Evolutionary conservation across 2,888 invertebrate species (phyloP), one percentile per base, ranked within the genome.

Genomic region (Pimpla rufipes): DNA sequence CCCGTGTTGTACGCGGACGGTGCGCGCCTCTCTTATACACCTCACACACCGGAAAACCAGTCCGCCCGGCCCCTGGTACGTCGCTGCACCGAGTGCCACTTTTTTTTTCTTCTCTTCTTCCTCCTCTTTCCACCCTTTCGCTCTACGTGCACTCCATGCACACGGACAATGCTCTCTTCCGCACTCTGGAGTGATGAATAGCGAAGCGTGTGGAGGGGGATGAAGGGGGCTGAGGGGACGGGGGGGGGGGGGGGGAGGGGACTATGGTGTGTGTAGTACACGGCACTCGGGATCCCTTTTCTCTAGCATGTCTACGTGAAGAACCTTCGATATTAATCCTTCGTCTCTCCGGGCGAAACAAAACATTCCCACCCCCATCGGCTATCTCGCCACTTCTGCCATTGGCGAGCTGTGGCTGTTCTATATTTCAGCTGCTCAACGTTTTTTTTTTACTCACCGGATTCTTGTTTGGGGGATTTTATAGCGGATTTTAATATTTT

Each of bases 61-160:
- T 79, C 81, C 79, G 76, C n/a, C n/a, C 71, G 83, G 83, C 83
- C 57, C 88, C 85, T 88, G 87, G 86, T 85, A 86, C 86, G 84
- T 75, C 80, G 67, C 57, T 84, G 64, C 81, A 85, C 84, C 83
- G 67, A 42, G 52, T 45, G 50, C 67, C 73, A 78, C 62, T 74
- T 78, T 74, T 67, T 62, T 67, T 16, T 79, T 66, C 71, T 75
- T 66, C 40, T 71, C 52, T 52, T 75, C 47, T 75, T 73, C 47
- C 29, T 74, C 21, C 47, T 40, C 52, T 64, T 71, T 66, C 70
- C 66, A 76, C 2, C 29, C 6, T 50, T 37, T 52, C 13, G 4
- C 59, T 11, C 7, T 23, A 29, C 21, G 62, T 42, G 50, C 62
- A 62, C 47, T 62, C 37, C 50, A 62, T 74, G 45, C 47, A 62